These are phyloP conservation scores for Syngnathus rostellatus DNA, from an alignment of 2,797 vertebrate genomes.

Conservation along the genomic window DNA sequence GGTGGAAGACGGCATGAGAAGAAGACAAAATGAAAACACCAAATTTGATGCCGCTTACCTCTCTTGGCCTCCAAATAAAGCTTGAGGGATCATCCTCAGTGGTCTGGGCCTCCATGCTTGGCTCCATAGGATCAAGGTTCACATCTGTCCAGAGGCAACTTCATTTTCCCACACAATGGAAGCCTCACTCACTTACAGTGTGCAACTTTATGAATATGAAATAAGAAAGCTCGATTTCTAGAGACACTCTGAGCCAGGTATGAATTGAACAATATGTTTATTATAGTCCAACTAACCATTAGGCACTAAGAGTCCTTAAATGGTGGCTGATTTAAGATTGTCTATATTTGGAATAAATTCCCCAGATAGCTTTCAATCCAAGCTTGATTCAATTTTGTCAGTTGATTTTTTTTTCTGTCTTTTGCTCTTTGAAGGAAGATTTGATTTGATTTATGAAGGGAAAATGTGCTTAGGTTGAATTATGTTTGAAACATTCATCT, in stretches of 20 bases:
- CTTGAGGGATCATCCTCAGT: constrained; percentile 39
- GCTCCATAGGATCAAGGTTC: constrained; percentile 47
- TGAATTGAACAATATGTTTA: neutral
- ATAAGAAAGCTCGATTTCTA: neutral
- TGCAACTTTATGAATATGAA: neutral
- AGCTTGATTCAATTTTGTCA: neutral
- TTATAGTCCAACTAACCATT: too few relatives aligned
- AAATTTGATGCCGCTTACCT: constrained; percentile 7
- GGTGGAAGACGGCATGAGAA: too few relatives aligned
- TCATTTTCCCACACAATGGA: constrained; percentile 48
- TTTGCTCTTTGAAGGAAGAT: neutral
- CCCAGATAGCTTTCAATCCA: neutral
- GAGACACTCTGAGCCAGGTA: neutral
- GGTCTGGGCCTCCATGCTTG: constrained; percentile 42
- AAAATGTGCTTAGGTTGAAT: neutral
- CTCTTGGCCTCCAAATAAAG: constrained; percentile 25
- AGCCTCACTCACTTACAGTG: constrained; percentile 10
- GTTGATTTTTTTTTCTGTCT: neutral
- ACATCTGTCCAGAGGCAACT: constrained; percentile 36
- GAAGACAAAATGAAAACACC: too few relatives aligned
- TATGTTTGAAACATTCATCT: neutral
- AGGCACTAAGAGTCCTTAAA: neutral
- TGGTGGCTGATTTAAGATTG: neutral
- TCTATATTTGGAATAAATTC: neutral
- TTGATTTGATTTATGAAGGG: neutral